A percentile compares a stretch with the other conserved stretches of the same genome.
These are phyloP conservation scores for Gobius niger DNA, from an alignment of 2,113 vertebrate species.

Conservation along the genomic window DNA sequence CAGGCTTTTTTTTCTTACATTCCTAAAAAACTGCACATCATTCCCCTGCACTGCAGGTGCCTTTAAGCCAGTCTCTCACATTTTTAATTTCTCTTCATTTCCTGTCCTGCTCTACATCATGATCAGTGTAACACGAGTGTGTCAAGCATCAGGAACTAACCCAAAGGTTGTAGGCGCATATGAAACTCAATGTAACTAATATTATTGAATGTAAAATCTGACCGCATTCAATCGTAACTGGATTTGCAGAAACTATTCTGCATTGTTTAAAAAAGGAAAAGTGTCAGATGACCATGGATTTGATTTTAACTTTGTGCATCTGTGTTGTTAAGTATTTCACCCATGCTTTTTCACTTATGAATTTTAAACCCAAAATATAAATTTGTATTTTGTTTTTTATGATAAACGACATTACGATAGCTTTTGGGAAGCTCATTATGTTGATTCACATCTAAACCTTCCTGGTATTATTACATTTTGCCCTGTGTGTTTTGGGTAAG, in stretches of 20 bases:
- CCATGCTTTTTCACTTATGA: neutral
- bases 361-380: neutral
- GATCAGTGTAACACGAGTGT: slow-evolving; percentile 8
- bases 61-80: slow-evolving; percentile 36
- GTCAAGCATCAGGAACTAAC: slow-evolving; percentile 19
- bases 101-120: neutral
- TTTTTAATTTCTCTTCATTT: slow-evolving; percentile 13
- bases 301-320: neutral
- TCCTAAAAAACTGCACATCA: slow-evolving; percentile 52
- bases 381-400: slow-evolving; percentile 1
- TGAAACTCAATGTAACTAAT: neutral
- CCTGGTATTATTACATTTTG: neutral
- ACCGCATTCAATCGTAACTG: neutral
- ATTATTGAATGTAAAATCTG: neutral
- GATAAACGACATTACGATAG: neutral
- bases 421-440: neutral
- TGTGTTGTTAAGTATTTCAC: neutral
- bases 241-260: neutral
- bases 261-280: neutral
- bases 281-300: neutral
- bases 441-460: neutral
- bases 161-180: slow-evolving; percentile 7
- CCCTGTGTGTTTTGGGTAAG: slow-evolving; percentile 10
- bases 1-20: slow-evolving; percentile 36
- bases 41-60: slow-evolving; percentile 27